Conservation (phyloP, 2,888 invertebrate species). For the Frankliniella intonsa region DNA sequence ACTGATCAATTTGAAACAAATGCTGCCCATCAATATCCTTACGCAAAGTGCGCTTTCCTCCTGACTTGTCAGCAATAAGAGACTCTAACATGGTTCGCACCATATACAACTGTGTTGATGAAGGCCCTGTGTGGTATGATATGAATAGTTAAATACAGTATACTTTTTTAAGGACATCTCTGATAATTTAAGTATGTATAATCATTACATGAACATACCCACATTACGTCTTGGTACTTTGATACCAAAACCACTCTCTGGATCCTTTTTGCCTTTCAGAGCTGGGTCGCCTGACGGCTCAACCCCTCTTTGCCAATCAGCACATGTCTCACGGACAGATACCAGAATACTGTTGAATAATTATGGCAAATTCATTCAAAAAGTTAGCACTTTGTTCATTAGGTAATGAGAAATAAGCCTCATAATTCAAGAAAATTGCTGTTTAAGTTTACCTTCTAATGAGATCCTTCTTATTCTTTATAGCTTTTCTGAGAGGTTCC, state of each 20-base stretch:
- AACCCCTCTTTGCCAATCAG: constrained; percentile 90
- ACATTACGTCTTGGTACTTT: constrained; percentile 90
- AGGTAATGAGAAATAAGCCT: not conserved
- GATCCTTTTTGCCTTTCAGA: constrained; percentile 88
- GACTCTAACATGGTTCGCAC: constrained; percentile 98
- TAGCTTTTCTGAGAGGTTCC: constrained; percentile 91
- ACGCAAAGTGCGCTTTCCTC: constrained; percentile 86
- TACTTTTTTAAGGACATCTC: too few species aligned
- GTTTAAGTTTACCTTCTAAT: constrained; percentile 53
- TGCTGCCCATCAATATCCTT: constrained; percentile 96
- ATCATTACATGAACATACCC: constrained; percentile 43
- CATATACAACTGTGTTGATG: constrained; percentile 95
- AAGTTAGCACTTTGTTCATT: not conserved
- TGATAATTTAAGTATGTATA: not conserved
- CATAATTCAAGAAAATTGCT: not conserved
- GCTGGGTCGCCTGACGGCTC: constrained; percentile 91
- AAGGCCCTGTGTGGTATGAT: constrained; percentile 53
- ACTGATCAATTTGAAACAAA: constrained; percentile 87
- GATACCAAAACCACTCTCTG: constrained; percentile 85
- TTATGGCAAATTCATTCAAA: not conserved
- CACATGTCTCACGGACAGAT: constrained; percentile 95
- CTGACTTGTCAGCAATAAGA: constrained; percentile 93
- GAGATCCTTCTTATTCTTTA: constrained; percentile 96
- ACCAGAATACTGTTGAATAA: constrained; percentile 72
- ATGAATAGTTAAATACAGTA: not conserved